phyloP scores from a whole-genome alignment of 2,113 vertebrate species.

The Dinomys branickii region DNA sequence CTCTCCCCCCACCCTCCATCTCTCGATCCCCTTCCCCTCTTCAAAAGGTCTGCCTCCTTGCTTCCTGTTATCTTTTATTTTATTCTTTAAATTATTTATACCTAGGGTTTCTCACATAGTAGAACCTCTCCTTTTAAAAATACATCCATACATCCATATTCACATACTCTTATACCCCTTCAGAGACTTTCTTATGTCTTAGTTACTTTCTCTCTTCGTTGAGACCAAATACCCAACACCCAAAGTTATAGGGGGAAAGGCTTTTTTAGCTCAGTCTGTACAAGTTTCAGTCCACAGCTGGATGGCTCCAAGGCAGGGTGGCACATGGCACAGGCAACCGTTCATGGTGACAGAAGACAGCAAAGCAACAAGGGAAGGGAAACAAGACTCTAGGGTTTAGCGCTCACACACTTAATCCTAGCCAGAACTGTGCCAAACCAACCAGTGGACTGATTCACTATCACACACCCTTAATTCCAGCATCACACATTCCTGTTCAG shows the following conservation, averaged over 20 bases:
- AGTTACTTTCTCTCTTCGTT: not conserved
- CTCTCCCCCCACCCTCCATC: not conserved
- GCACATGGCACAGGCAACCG: not conserved
- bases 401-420: not conserved
- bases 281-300: not conserved
- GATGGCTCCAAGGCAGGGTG: not conserved
- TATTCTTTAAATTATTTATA: not conserved
- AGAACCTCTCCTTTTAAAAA: slow-evolving; percentile 24
- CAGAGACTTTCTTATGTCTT: not conserved
- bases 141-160: not conserved
- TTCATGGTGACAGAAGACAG: not conserved
- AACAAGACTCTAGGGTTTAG: not conserved
- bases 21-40: not conserved
- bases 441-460: not conserved
- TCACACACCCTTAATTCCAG: not conserved
- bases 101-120: not conserved
- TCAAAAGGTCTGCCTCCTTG: not conserved
- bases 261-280: not conserved
- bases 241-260: not conserved
- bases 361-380: not conserved
- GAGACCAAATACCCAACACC: not conserved
- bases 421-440: not conserved
- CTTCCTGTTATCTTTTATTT: not conserved
- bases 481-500: not conserved
- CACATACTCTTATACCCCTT: not conserved